A percentile compares a stretch with the other conserved stretches of the same genome.
These are phyloP conservation scores for Botrylloides violaceus DNA, from an alignment of 23 tunicate genomes.

Conservation along the genomic window DNA sequence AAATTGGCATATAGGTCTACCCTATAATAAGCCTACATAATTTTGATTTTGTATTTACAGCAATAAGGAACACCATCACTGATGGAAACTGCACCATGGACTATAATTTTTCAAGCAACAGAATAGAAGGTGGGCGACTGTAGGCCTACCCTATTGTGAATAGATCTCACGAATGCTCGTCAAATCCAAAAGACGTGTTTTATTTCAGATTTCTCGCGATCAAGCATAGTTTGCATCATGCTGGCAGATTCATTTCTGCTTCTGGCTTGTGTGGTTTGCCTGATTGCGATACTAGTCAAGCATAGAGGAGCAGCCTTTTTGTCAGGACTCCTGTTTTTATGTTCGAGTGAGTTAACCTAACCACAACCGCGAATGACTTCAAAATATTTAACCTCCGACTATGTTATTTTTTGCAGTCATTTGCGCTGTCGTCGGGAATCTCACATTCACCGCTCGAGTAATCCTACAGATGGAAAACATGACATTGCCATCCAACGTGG, in stretches of 20 bases:
- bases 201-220: conserved; percentile 44
- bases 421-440: conserved; percentile 1
- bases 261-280: conserved; percentile 24
- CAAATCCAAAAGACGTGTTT: not conserved
- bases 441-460: conserved; percentile 14
- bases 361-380: too few species aligned
- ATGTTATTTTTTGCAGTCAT: not conserved
- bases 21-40: too few species aligned
- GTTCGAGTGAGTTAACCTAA: not conserved
- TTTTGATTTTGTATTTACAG: not conserved
- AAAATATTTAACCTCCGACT: not conserved
- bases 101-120: conserved; percentile 1
- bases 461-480: not conserved
- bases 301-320: not conserved
- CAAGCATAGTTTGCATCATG: conserved; percentile 40
- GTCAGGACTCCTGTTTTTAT: conserved; percentile 1
- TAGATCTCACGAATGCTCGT: not conserved
- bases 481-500: conserved; percentile 3
- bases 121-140: conserved; percentile 14
- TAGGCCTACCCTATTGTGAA: not conserved
- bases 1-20: too few species aligned
- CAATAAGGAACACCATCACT: not conserved
- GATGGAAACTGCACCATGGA: conserved; percentile 14
- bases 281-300: conserved; percentile 15
- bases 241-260: conserved; percentile 40